Evolutionary conservation across 2,797 vertebrate species (phyloP).

Genomic region (Oryzias sinensis): DNA sequence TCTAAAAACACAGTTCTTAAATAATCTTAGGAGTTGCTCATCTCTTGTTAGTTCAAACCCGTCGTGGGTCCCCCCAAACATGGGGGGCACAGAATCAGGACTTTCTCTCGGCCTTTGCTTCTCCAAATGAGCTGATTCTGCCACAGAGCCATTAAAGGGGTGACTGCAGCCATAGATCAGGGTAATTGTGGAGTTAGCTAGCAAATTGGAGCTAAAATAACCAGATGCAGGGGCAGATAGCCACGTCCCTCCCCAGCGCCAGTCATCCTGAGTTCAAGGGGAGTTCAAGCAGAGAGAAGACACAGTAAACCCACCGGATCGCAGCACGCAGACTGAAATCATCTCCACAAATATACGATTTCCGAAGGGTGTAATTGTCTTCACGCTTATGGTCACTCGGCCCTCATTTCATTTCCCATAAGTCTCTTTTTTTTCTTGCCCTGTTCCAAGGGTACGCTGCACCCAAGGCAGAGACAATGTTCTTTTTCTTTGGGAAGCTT

Average conservation of each 20-base stretch:
- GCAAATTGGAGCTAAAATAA: conserved; percentile 98
- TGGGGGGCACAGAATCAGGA: conserved; percentile 81
- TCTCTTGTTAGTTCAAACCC: conserved; percentile 27
- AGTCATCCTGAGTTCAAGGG: conserved; percentile 91
- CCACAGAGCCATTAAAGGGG: conserved; percentile 83
- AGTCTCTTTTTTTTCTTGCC: conserved; percentile 80
- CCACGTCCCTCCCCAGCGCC: conserved; percentile 80
- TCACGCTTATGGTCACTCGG: conserved; percentile 90
- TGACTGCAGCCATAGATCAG: conserved; percentile 91
- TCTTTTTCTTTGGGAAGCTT: conserved; percentile 15
- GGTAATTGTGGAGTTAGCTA: conserved; percentile 92
- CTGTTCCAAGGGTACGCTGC: conserved; percentile 74
- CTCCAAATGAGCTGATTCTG: conserved; percentile 87
- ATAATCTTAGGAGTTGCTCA: neutral
- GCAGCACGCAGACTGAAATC: conserved; percentile 81
- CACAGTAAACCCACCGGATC: conserved; percentile 77
- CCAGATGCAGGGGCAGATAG: conserved; percentile 93
- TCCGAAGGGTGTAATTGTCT: conserved; percentile 93
- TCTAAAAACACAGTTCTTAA: neutral
- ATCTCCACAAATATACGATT: conserved; percentile 95
- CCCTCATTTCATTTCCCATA: conserved; percentile 91
- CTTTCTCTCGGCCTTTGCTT: conserved; percentile 76
- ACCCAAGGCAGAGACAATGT: conserved; percentile 57
- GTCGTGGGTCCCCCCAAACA: conserved; percentile 83
- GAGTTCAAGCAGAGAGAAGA: conserved; percentile 95